Conservation (phyloP, 1,140 invertebrate genomes). For the Leucophenga varia region DNA sequence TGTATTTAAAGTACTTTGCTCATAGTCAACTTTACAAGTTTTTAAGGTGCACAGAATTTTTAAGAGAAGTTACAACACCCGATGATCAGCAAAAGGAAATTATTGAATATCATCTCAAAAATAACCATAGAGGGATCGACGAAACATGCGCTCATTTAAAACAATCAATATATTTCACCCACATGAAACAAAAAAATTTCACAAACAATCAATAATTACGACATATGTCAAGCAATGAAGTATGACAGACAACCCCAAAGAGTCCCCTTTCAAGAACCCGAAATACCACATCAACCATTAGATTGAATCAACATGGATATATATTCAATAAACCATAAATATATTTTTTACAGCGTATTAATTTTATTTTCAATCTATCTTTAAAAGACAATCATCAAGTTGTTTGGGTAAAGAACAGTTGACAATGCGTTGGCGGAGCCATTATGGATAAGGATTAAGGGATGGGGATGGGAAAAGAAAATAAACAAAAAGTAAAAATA, state of each 20-base stretch:
- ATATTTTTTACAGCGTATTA: too few species aligned
- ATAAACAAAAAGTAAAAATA: too few species aligned
- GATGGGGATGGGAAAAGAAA: too few species aligned
- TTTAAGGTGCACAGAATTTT: background rate
- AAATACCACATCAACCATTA: slow-evolving; percentile 2
- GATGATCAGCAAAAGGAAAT: background rate
- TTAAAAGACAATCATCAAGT: too few species aligned
- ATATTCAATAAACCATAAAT: background rate
- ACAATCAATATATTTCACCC: slow-evolving; percentile 6
- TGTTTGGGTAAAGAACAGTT: too few species aligned
- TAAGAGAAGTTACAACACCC: background rate
- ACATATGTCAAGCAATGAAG: slow-evolving; percentile 1
- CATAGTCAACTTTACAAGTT: slow-evolving; percentile 5
- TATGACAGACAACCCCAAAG: slow-evolving; percentile 8
- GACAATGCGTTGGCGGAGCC: too few species aligned
- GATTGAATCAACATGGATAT: background rate
- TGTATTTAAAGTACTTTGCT: slow-evolving; percentile 5
- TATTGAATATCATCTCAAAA: background rate
- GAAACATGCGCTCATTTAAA: background rate
- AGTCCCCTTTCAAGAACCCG: background rate
- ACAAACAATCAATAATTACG: background rate
- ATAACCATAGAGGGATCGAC: slow-evolving; percentile 4
- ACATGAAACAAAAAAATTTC: slow-evolving; percentile 2
- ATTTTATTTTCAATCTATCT: too few species aligned
- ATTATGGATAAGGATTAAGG: too few species aligned